phyloP scores from a whole-genome alignment of 2,888 invertebrate genomes.

The Hypomecis punctinalis region DNA sequence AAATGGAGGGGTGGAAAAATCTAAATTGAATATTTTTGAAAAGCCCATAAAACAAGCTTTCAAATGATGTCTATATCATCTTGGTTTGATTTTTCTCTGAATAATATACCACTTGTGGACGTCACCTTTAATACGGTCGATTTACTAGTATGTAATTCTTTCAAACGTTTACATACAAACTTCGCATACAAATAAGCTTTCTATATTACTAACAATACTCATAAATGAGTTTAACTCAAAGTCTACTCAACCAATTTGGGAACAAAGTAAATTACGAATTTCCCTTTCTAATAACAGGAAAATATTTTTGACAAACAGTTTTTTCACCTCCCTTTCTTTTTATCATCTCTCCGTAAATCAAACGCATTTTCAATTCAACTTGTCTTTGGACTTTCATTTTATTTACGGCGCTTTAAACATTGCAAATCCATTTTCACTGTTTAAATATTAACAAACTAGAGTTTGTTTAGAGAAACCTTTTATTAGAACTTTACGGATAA shows the following conservation, averaged over 20 bases:
- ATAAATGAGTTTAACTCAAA: background rate
- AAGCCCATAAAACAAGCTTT: too few relatives aligned
- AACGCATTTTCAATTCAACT: conserved; percentile 28
- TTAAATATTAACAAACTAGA: conserved; percentile 5
- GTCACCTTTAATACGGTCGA: too few relatives aligned
- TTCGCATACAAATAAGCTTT: too few relatives aligned
- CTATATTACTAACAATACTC: background rate
- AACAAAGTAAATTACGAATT: background rate
- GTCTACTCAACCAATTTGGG: background rate
- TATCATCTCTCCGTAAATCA: conserved; percentile 16
- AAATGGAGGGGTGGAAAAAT: too few relatives aligned
- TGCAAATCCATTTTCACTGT: conserved; percentile 11
- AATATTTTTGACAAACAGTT: conserved; percentile 14
- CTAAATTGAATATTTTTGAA: too few relatives aligned
- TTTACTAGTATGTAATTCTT: too few relatives aligned
- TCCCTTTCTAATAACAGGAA: background rate
- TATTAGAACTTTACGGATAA: background rate
- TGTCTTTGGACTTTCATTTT: conserved; percentile 12
- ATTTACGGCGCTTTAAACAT: conserved; percentile 8
- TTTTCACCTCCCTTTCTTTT: conserved; percentile 7
- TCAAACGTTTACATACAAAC: too few relatives aligned
- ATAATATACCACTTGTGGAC: too few relatives aligned
- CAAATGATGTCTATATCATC: too few relatives aligned
- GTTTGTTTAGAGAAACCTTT: conserved; percentile 10
- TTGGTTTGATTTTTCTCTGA: too few relatives aligned